phyloP scores from a whole-genome alignment of 2,888 invertebrate species.

The Drosophila ustulata region DNA sequence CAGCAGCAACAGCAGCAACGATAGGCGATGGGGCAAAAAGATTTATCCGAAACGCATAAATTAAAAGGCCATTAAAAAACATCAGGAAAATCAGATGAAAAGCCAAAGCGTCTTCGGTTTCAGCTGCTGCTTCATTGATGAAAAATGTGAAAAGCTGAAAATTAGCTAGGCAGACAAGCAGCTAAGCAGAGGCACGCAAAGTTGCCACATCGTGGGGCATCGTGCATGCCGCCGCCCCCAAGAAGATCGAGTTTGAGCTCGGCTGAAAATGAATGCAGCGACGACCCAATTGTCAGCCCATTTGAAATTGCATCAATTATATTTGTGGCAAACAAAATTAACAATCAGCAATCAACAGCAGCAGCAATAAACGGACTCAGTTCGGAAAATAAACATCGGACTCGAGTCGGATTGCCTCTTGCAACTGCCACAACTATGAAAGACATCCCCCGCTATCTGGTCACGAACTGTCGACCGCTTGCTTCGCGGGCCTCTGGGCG shows the following conservation, averaged over 20 bases:
- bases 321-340: constrained; percentile 42
- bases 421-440: constrained; percentile 16
- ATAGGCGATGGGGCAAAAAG: constrained; percentile 20
- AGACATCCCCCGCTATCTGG: constrained; percentile 35
- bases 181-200: constrained; percentile 60
- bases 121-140: constrained; percentile 21
- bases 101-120: constrained; percentile 1
- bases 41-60: constrained; percentile 65
- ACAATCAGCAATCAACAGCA: constrained; percentile 22
- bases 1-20: constrained; percentile 8
- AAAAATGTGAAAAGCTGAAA: constrained; percentile 11
- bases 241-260: constrained; percentile 43
- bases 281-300: constrained; percentile 74
- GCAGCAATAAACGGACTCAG: neutral
- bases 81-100: constrained; percentile 22
- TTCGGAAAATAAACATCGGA: constrained; percentile 36
- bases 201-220: constrained; percentile 55
- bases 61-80: constrained; percentile 65
- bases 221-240: constrained; percentile 52
- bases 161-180: neutral
- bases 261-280: constrained; percentile 43
- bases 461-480: constrained; percentile 41
- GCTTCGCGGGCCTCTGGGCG: neutral
- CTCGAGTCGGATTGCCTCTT: constrained; percentile 12
- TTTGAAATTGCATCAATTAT: constrained; percentile 73